These are phyloP conservation scores for Dryobotodes eremita DNA, from an alignment of 2,888 invertebrate genomes.

Conservation along the genomic window DNA sequence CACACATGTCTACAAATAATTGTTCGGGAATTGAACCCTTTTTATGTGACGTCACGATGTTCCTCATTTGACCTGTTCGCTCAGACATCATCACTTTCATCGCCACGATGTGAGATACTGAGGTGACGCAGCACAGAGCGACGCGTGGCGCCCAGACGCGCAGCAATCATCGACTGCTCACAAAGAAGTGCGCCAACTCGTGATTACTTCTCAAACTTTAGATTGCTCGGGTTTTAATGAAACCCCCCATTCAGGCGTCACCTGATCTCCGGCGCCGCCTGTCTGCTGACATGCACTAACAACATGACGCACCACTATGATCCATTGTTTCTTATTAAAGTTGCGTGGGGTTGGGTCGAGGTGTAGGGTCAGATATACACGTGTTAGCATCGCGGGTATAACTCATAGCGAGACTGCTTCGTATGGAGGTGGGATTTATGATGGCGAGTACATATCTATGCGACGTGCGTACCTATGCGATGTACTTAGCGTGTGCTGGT, in stretches of 20 bases:
- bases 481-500: too few relatives aligned
- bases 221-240: conserved; percentile 66
- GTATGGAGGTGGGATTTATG: conserved; percentile 6
- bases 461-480: background rate
- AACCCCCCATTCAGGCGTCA: conserved; percentile 50
- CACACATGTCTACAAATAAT: too few relatives aligned
- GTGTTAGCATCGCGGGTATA: conserved; percentile 10
- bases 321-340: background rate
- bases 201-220: conserved; percentile 54
- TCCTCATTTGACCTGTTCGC: background rate
- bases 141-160: background rate
- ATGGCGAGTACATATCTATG: background rate
- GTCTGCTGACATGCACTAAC: background rate
- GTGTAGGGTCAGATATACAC: background rate
- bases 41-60: background rate
- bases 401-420: conserved; percentile 6
- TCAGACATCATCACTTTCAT: background rate
- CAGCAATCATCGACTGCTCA: conserved; percentile 35
- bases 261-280: conserved; percentile 47
- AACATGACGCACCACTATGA: background rate
- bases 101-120: background rate
- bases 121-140: background rate
- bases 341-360: background rate
- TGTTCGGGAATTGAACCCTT: background rate
- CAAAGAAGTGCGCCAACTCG: conserved; percentile 42